phyloP scores from a whole-genome alignment of 2,113 vertebrate species.

The Lepus timidus region DNA sequence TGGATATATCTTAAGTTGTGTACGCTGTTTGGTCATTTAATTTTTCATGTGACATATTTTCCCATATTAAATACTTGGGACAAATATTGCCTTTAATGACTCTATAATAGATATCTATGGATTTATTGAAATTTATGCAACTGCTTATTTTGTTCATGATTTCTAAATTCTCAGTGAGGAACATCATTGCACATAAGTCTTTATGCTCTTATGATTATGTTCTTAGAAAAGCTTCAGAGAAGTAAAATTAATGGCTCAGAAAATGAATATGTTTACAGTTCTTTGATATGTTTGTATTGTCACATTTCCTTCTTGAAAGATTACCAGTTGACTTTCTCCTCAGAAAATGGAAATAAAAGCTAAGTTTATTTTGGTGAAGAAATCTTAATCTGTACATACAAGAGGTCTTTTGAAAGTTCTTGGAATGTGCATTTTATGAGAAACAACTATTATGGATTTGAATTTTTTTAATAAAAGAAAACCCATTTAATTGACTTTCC shows the following conservation, averaged over 20 bases:
- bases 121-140: neutral
- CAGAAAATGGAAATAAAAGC: neutral
- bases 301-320: constrained; percentile 30
- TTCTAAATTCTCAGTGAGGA: neutral
- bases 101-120: neutral
- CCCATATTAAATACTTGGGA: neutral
- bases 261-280: neutral
- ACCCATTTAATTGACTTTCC: too few species aligned
- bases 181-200: neutral
- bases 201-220: neutral
- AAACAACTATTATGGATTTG: too few species aligned
- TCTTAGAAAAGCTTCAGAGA: constrained; percentile 54
- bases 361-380: too few species aligned
- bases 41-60: constrained; percentile 22
- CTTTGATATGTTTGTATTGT: neutral
- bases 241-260: constrained; percentile 23
- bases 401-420: too few species aligned
- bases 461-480: too few species aligned
- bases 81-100: neutral
- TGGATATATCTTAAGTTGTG: neutral
- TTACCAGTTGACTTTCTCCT: neutral
- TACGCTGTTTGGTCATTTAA: neutral
- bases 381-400: too few species aligned
- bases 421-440: too few species aligned
- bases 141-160: neutral